Evolutionary conservation across 2,888 invertebrate genomes (phyloP).

Genomic region (Neocrepidodera transversa): DNA sequence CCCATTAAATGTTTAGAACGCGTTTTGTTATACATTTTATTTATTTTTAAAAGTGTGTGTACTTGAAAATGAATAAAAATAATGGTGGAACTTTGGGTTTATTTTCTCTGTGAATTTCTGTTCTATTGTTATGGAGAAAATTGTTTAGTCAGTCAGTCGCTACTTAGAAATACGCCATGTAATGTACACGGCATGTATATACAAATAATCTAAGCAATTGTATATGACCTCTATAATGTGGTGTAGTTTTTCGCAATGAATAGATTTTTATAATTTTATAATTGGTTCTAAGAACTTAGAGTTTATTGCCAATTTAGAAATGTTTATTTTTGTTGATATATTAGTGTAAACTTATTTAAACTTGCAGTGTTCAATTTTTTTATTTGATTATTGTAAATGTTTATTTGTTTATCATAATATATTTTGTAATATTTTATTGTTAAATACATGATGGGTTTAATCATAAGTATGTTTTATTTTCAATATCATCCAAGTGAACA

Average conservation of each 20-base stretch:
- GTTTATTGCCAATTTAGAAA: constrained; percentile 29
- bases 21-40: no score
- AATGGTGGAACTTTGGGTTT: no score
- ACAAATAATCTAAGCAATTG: constrained; percentile 47
- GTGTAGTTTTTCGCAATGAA: constrained; percentile 47
- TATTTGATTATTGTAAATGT: constrained; percentile 49
- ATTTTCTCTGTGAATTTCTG: constrained; percentile 22
- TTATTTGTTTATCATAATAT: constrained; percentile 51
- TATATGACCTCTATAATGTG: constrained; percentile 46
- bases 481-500: no score
- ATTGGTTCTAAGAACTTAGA: constrained; percentile 46
- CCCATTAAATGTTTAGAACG: no score
- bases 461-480: background rate
- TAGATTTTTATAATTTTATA: constrained; percentile 51
- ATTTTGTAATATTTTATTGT: constrained; percentile 56
- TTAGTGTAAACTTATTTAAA: constrained; percentile 18
- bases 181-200: constrained; percentile 45
- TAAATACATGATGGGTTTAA: constrained; percentile 54
- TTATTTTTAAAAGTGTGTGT: no score
- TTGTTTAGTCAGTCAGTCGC: constrained; percentile 3
- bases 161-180: background rate
- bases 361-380: constrained; percentile 46
- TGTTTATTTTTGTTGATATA: constrained; percentile 18
- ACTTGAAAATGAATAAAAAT: no score
- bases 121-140: no score